Evolutionary conservation across 1,140 invertebrate genomes (phyloP).

Genomic region (Drosophila oshimai): DNA sequence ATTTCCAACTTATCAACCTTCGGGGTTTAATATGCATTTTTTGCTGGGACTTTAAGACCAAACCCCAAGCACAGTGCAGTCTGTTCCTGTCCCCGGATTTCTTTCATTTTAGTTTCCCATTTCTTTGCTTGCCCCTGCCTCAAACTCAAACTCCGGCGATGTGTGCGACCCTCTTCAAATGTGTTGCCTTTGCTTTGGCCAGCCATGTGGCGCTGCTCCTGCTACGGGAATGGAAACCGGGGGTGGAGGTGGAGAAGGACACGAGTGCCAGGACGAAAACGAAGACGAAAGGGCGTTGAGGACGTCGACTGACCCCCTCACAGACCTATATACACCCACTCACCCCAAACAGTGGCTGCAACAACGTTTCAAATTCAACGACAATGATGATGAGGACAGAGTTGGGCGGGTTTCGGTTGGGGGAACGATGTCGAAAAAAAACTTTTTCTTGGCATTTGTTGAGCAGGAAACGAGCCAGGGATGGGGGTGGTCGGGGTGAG

Average conservation of each 20-base stretch:
- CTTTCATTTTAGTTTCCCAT: constrained; percentile 81
- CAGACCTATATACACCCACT: constrained; percentile 30
- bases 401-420: constrained; percentile 6
- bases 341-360: constrained; percentile 53
- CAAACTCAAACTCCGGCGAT: constrained; percentile 33
- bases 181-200: constrained; percentile 60
- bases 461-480: constrained; percentile 65
- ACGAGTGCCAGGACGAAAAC: constrained; percentile 5
- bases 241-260: constrained; percentile 1
- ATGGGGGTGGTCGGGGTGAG: constrained; percentile 6
- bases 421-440: constrained; percentile 51
- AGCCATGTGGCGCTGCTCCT: constrained; percentile 64
- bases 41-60: background rate
- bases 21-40: too few species aligned
- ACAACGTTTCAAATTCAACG: constrained; percentile 81
- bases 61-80: background rate
- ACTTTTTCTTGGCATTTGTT: constrained; percentile 81
- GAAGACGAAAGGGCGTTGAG: constrained; percentile 38
- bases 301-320: constrained; percentile 46
- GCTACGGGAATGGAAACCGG: too few species aligned
- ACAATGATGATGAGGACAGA: constrained; percentile 66
- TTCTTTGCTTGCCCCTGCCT: constrained; percentile 52
- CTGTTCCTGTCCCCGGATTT: constrained; percentile 56
- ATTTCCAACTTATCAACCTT: too few species aligned
- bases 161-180: constrained; percentile 78